Percentiles rank a stretch among this genome's conserved stretches.
Evolutionary conservation across 2,888 invertebrate species (phyloP).

Genomic region (Galeopsomyia nigrocyanea): DNA sequence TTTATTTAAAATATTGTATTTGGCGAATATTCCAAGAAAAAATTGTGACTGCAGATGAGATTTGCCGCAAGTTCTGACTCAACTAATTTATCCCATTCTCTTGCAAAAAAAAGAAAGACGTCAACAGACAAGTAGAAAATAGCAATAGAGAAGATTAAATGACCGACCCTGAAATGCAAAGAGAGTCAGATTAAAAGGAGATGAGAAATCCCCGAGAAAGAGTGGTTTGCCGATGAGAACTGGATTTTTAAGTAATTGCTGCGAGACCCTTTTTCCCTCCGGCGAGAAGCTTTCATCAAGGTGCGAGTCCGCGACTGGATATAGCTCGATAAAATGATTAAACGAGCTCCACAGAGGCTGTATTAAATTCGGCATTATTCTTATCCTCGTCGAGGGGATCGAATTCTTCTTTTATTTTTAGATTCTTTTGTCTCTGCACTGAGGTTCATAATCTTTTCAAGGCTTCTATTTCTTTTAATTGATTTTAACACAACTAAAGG

Average conservation of each 20-base stretch:
- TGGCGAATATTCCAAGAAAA: too few species aligned
- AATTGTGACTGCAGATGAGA: neutral
- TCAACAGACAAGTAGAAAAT: slow-evolving; percentile 23
- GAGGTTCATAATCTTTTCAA: neutral
- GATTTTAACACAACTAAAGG: too few species aligned
- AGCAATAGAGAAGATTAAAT: slow-evolving; percentile 24
- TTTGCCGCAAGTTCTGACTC: slow-evolving; percentile 2
- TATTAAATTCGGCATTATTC: slow-evolving; percentile 58
- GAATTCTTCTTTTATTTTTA: slow-evolving; percentile 31
- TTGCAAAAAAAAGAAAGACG: slow-evolving; percentile 9
- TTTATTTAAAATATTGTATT: too few species aligned
- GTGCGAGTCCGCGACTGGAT: slow-evolving; percentile 30
- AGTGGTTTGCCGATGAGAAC: slow-evolving; percentile 4
- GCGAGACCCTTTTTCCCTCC: slow-evolving; percentile 10
- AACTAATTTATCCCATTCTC: slow-evolving; percentile 3
- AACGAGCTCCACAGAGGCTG: slow-evolving; percentile 54
- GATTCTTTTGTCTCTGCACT: slow-evolving; percentile 6
- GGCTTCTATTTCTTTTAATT: neutral
- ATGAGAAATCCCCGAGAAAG: slow-evolving; percentile 23
- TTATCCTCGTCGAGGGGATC: slow-evolving; percentile 24
- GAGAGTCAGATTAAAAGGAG: slow-evolving; percentile 30
- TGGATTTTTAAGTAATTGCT: slow-evolving; percentile 57
- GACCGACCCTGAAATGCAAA: slow-evolving; percentile 22
- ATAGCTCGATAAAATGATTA: slow-evolving; percentile 60
- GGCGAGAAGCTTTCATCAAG: slow-evolving; percentile 50